Conservation (phyloP, 2,888 invertebrate genomes). For the Nomada flava region DNA sequence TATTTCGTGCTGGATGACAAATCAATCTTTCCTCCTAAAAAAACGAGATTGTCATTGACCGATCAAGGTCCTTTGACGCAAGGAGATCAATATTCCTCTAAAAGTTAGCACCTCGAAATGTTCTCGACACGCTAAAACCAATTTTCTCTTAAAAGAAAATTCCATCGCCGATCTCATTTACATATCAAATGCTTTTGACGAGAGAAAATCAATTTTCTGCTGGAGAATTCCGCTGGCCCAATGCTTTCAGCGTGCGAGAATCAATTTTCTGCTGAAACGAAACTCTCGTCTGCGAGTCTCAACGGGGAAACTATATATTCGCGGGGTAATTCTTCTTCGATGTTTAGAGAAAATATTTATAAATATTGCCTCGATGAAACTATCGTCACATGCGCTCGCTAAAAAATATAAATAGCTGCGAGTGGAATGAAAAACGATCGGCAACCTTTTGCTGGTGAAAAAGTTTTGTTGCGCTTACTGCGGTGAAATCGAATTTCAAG, state of each 20-base stretch:
- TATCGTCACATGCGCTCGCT: not conserved
- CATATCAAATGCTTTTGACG: constrained; percentile 23
- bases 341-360: not conserved
- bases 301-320: not conserved
- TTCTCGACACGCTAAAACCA: constrained; percentile 13
- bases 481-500: too few species aligned
- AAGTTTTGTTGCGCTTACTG: too few species aligned
- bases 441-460: too few species aligned
- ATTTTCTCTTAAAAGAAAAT: constrained; percentile 18
- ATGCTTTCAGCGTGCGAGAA: not conserved
- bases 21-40: not conserved
- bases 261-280: constrained; percentile 11
- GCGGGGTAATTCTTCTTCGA: not conserved
- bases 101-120: constrained; percentile 2
- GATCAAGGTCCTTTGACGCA: not conserved
- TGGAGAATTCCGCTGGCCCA: not conserved
- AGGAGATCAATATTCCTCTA: constrained; percentile 3
- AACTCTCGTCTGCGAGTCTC: not conserved
- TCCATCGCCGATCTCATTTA: constrained; percentile 16
- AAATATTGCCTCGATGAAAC: not conserved
- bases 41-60: not conserved
- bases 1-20: too few species aligned
- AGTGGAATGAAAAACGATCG: too few species aligned
- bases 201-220: constrained; percentile 5
- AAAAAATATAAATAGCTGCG: not conserved